Base-by-base conservation (phyloP, 2,797 vertebrate genomes). In the Cyprinella venusta region DNA sequence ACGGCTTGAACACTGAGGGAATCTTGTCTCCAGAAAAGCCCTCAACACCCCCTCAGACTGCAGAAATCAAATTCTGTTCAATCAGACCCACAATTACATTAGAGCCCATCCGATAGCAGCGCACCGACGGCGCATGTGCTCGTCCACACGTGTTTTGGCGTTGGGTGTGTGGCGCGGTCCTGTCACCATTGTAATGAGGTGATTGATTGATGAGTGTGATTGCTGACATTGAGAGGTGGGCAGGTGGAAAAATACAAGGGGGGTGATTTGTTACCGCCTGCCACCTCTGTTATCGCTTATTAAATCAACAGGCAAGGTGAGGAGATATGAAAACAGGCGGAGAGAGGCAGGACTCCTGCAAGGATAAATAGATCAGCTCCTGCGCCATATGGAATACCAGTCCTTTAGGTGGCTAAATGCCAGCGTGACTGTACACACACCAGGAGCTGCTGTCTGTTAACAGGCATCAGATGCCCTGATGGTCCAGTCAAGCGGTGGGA, bases 201-300 rank as follows among this genome's bases (percentile, higher is more conserved):
- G 92, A 93, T 93, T 94, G 94, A 94, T 93, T 91, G 91, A 90
- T 81, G 88, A 90, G 88, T 91, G 89, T 90, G 91, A 91, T 92
- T 90, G 92, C 93, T 94, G 91, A 93, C 93, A 92, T 92, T 93
- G 92, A 94, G 91, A 89, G 87, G 84, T 89, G 91, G 91, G 90
- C 90, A 72, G 80, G 86, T 79, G 81, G 79, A 82, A 42, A 67
- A 85, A 67, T 88, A 87, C 92, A 88, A 88, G 30, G 90, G 80
- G 79, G 92, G 89, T 89, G 89, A 89, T 91, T 92, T 91, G 90
- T 89, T 82, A 84, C 83, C 64, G 24, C 72, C 80, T 84, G 76
- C 89, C 90, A 88, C 90, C 86, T 85, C 84, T 90, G 88, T 91
- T 90, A 91, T 92, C 89, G 74, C 85, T 84, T 87, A 78, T 86